These are phyloP conservation scores for Calephelis perditalis DNA, from an alignment of 2,888 invertebrate genomes.

Conservation along the genomic window DNA sequence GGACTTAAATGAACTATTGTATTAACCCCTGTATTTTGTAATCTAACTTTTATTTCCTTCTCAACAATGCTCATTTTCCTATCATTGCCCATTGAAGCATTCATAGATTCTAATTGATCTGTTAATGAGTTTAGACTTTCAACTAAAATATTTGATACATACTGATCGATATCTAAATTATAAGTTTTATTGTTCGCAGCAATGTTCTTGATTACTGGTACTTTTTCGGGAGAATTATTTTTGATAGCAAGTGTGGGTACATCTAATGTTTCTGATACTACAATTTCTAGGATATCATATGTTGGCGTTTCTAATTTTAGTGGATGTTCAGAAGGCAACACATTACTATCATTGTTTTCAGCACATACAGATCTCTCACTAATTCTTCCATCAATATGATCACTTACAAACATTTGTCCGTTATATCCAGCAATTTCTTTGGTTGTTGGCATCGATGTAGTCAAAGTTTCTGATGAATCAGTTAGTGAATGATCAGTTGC, in stretches of 20 bases:
- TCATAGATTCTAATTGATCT: conserved; percentile 66
- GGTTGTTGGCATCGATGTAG: conserved; percentile 46
- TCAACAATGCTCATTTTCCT: conserved; percentile 64
- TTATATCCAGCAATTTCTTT: conserved; percentile 36
- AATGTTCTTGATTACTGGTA: conserved; percentile 28
- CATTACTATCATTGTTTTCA: conserved; percentile 41
- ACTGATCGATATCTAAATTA: conserved; percentile 64
- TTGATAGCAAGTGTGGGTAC: conserved; percentile 32
- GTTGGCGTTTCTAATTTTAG: conserved; percentile 42
- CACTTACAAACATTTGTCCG: conserved; percentile 28
- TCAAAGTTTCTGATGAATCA: conserved; percentile 44
- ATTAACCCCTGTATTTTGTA: conserved; percentile 69
- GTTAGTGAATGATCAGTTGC: conserved; percentile 38
- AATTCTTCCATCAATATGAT: conserved; percentile 39
- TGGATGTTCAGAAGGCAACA: conserved; percentile 41
- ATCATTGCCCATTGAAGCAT: conserved; percentile 54
- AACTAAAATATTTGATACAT: conserved; percentile 71
- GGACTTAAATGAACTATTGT: conserved; percentile 71
- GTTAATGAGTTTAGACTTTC: conserved; percentile 71
- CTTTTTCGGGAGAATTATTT: conserved; percentile 27
- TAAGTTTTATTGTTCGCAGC: conserved; percentile 25
- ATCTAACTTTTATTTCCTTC: conserved; percentile 70
- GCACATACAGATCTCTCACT: conserved; percentile 38
- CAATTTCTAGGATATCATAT: conserved; percentile 63
- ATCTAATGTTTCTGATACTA: conserved; percentile 61